These are phyloP conservation scores for Petrocephalus sullivani DNA, from an alignment of 2,797 vertebrate species.

Conservation along the genomic window DNA sequence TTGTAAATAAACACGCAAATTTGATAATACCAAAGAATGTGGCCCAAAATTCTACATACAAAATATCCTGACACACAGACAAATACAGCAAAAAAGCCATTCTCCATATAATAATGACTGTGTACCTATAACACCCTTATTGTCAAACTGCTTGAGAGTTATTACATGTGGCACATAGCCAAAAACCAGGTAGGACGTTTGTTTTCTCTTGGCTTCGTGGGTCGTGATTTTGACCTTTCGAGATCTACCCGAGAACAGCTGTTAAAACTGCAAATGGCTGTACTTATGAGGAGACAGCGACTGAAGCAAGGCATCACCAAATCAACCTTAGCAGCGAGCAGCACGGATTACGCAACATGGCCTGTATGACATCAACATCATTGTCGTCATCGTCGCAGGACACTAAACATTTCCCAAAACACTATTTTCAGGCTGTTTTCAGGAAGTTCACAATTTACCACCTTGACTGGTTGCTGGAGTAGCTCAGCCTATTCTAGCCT, in stretches of 20 bases:
- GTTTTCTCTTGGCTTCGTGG: neutral
- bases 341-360: neutral
- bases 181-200: neutral
- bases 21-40: neutral
- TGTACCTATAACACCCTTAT: neutral
- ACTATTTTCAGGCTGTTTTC: neutral
- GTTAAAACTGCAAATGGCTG: constrained; percentile 4
- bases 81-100: neutral
- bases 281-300: neutral
- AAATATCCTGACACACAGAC: neutral
- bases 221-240: neutral
- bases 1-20: neutral
- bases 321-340: neutral
- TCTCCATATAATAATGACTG: neutral
- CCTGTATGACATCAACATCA: neutral
- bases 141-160: neutral
- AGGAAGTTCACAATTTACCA: neutral
- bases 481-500: neutral
- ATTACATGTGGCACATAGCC: neutral
- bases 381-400: neutral
- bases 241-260: neutral
- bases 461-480: neutral
- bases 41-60: neutral
- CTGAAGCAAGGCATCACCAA: neutral
- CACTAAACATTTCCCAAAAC: neutral